Percentiles rank a stretch among this genome's conserved stretches.
These are phyloP conservation scores for Medauroidea extradentata DNA, from an alignment of 1,140 invertebrate genomes.

Conservation along the genomic window DNA sequence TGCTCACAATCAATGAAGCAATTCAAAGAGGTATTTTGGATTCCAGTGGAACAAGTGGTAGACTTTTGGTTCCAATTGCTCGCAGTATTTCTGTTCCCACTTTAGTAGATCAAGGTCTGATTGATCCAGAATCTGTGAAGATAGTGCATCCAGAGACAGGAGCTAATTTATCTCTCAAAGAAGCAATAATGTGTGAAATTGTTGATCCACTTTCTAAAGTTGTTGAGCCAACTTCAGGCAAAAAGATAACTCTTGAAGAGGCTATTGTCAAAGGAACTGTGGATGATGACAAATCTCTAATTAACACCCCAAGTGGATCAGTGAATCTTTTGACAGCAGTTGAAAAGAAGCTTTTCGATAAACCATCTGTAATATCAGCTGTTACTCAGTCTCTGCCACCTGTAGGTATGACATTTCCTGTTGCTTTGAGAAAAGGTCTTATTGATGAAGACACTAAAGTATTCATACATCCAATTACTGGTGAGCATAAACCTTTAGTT, in stretches of 20 bases:
- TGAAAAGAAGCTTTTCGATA: conserved; percentile 54
- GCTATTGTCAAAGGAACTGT: conserved; percentile 75
- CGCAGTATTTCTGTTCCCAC: conserved; percentile 76
- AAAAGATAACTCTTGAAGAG: conserved; percentile 66
- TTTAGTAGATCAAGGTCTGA: conserved; percentile 75
- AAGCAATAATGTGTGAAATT: conserved; percentile 84
- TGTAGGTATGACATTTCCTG: conserved; percentile 70
- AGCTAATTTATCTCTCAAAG: conserved; percentile 62
- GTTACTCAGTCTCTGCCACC: conserved; percentile 46
- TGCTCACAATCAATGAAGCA: conserved; percentile 76
- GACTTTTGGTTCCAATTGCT: conserved; percentile 74
- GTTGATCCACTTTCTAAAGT: conserved; percentile 70
- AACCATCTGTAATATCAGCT: conserved; percentile 32
- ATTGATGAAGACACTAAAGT: conserved; percentile 64
- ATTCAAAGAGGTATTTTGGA: conserved; percentile 81
- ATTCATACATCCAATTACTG: conserved; percentile 76
- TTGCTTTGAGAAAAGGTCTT: conserved; percentile 73
- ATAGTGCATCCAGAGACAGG: conserved; percentile 90
- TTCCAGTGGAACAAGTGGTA: conserved; percentile 61
- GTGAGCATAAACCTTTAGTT: conserved; percentile 60
- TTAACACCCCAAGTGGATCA: conserved; percentile 58
- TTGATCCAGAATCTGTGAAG: conserved; percentile 69
- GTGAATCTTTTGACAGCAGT: conserved; percentile 70
- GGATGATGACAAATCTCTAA: conserved; percentile 63
- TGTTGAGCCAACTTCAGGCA: conserved; percentile 52